A percentile compares a stretch with the other conserved stretches of the same genome.
Evolutionary conservation across 2,888 invertebrate species (phyloP).

Genomic region (Lasioglossum calceatum): DNA sequence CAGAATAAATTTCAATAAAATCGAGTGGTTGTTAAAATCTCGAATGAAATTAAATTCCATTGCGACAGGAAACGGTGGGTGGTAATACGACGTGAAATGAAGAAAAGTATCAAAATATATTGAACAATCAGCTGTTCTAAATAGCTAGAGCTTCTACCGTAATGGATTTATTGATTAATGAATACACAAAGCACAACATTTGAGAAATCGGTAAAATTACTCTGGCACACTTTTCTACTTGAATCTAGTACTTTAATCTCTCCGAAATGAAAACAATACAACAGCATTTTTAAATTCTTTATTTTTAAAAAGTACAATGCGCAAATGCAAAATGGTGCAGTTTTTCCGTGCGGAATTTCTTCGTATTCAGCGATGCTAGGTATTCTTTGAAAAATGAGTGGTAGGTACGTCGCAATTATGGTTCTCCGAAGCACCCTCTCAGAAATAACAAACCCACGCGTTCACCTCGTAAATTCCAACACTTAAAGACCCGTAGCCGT

Average conservation of each 20-base stretch:
- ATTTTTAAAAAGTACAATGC: not conserved
- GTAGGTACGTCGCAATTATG: not conserved
- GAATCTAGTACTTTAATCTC: too few species aligned
- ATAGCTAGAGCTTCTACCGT: too few species aligned
- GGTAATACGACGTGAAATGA: not conserved
- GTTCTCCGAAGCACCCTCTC: not conserved
- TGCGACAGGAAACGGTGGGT: not conserved
- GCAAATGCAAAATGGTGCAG: not conserved
- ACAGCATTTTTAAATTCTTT: too few species aligned
- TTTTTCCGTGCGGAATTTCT: not conserved
- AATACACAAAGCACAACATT: too few species aligned
- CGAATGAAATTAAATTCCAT: not conserved
- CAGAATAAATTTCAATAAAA: not conserved
- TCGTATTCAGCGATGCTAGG: not conserved
- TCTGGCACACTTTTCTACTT: too few species aligned
- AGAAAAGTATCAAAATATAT: not conserved
- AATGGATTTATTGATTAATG: too few species aligned
- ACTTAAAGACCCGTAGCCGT: not conserved
- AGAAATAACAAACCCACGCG: not conserved
- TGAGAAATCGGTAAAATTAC: too few species aligned
- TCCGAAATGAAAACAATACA: not conserved
- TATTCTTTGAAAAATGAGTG: not conserved
- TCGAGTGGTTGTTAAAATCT: not conserved
- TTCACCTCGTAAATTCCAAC: not conserved
- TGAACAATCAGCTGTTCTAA: too few species aligned